phyloP scores from a whole-genome alignment of 1,140 invertebrate genomes.

The Aphis craccivora region DNA sequence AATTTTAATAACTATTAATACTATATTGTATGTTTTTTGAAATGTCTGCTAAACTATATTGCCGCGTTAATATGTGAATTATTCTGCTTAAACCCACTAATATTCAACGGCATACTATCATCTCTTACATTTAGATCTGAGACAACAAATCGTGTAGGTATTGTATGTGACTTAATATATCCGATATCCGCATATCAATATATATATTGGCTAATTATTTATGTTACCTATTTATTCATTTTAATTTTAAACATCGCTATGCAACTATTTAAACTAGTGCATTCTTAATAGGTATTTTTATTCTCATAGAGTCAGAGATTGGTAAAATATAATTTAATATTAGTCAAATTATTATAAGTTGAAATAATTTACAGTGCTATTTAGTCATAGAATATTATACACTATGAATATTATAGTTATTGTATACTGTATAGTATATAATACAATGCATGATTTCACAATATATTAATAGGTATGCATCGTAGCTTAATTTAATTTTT shows the following conservation, averaged over 20 bases:
- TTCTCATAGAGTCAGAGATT: no score
- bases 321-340: no score
- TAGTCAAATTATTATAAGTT: not conserved
- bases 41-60: not conserved
- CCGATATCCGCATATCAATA: not conserved
- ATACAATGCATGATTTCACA: not conserved
- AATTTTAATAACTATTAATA: not conserved
- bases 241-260: no score
- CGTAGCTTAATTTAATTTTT: no score
- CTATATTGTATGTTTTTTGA: not conserved
- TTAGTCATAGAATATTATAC: not conserved
- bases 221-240: no score
- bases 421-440: not conserved
- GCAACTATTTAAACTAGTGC: no score
- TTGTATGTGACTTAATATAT: not conserved
- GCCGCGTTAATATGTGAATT: not conserved
- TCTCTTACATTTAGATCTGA: not conserved
- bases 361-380: not conserved
- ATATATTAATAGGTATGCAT: not conserved
- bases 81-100: not conserved
- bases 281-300: no score
- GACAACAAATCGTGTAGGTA: not conserved
- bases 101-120: not conserved
- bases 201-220: no score
- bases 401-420: not conserved